A percentile compares a stretch with the other conserved stretches of the same genome.
phyloP scores from a whole-genome alignment of 1,140 invertebrate genomes.

The Eumaeus atala region DNA sequence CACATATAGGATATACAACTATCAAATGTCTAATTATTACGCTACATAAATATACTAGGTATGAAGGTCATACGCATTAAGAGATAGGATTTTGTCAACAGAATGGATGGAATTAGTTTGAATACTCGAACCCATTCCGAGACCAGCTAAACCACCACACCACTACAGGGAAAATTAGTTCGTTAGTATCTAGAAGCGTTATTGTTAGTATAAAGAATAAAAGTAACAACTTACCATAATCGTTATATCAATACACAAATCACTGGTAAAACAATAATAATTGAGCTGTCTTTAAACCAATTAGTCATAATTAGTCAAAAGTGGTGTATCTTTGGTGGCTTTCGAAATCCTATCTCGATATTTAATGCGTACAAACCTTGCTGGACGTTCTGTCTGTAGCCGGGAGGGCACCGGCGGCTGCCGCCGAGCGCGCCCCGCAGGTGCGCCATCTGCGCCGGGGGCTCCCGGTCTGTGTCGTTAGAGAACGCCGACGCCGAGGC shows the following conservation, averaged over 20 bases:
- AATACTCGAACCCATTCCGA: neutral
- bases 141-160: constrained; percentile 52
- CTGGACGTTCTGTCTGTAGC: constrained; percentile 68
- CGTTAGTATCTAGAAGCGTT: constrained; percentile 21
- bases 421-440: constrained; percentile 60
- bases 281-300: constrained; percentile 61
- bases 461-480: constrained; percentile 58
- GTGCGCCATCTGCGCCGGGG: constrained; percentile 67
- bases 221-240: constrained; percentile 57
- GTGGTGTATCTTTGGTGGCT: constrained; percentile 56
- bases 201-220: constrained; percentile 28
- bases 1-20: constrained; percentile 21
- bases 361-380: constrained; percentile 70
- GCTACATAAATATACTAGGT: constrained; percentile 9
- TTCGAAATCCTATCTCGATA: constrained; percentile 63
- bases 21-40: constrained; percentile 5
- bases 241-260: too few species aligned
- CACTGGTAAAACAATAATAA: constrained; percentile 42
- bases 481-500: constrained; percentile 58
- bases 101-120: too few species aligned
- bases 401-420: constrained; percentile 57
- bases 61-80: constrained; percentile 51
- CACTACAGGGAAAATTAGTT: constrained; percentile 55
- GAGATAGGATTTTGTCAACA: constrained; percentile 59
- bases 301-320: constrained; percentile 51